Conservation (phyloP, 1,140 invertebrate genomes). For the Subanguina moxae region DNA sequence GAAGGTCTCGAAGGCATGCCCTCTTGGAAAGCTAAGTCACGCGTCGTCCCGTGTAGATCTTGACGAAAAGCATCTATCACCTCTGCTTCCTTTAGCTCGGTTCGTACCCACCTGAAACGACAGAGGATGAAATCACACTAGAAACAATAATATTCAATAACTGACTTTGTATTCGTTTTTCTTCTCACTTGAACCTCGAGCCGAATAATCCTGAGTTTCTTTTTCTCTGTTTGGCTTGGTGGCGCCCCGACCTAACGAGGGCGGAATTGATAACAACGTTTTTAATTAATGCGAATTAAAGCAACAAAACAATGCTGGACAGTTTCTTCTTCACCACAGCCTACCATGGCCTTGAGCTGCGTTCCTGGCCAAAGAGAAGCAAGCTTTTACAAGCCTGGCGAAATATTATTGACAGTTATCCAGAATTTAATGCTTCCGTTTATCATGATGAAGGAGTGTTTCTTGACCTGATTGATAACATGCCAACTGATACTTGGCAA, state of each 20-base stretch:
- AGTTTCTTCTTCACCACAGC: slow-evolving; percentile 56
- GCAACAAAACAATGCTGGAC: slow-evolving; percentile 42
- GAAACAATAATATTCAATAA: no score
- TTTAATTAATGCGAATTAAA: slow-evolving; percentile 9
- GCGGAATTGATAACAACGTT: not conserved
- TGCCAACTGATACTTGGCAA: slow-evolving; percentile 60
- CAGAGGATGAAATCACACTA: no score
- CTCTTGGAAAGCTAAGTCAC: no score
- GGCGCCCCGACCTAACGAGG: no score
- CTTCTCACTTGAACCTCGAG: no score
- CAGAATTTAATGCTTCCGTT: slow-evolving; percentile 50
- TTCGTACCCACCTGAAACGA: no score
- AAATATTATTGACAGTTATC: slow-evolving; percentile 47
- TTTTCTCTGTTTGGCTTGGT: no score
- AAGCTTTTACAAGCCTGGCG: slow-evolving; percentile 49
- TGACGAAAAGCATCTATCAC: no score
- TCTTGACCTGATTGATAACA: slow-evolving; percentile 61
- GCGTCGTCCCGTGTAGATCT: not conserved
- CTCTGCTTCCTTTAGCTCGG: no score
- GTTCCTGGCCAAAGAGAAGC: slow-evolving; percentile 41
- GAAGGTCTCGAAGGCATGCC: no score
- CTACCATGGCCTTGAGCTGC: slow-evolving; percentile 47
- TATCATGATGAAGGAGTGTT: slow-evolving; percentile 56
- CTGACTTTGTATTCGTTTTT: no score
- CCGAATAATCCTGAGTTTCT: no score